Evolutionary conservation across 2,888 invertebrate genomes (phyloP).

Genomic region (Chesias legatella): DNA sequence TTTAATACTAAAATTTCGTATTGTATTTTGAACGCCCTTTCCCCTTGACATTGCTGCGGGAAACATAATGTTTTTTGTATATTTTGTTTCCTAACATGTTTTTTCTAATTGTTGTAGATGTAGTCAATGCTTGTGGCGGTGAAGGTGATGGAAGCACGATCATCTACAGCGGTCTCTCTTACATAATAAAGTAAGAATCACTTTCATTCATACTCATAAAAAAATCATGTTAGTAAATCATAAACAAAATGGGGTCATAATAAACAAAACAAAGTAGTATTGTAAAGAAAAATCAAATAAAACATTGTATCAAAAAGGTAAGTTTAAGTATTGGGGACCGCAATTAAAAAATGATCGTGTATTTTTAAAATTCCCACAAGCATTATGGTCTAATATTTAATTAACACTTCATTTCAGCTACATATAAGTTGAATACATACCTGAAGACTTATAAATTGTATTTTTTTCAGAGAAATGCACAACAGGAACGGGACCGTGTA

Average conservation of each 20-base stretch:
- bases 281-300: neutral
- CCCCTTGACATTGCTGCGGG: too few species aligned
- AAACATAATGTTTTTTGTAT: conserved; percentile 17
- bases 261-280: too few species aligned
- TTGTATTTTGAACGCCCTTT: too few species aligned
- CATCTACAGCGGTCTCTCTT: conserved; percentile 80
- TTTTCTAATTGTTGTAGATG: conserved; percentile 87
- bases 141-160: conserved; percentile 86
- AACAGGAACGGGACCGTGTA: conserved; percentile 68
- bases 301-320: neutral
- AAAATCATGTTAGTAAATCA: conserved; percentile 14
- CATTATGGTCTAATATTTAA: conserved; percentile 38
- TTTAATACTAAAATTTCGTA: too few species aligned
- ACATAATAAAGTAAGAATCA: conserved; percentile 75
- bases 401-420: conserved; percentile 17
- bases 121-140: conserved; percentile 94
- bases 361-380: conserved; percentile 49
- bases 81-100: conserved; percentile 30
- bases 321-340: conserved; percentile 42
- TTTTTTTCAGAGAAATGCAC: conserved; percentile 75
- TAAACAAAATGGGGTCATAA: conserved; percentile 2
- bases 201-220: conserved; percentile 30
- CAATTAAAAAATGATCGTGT: conserved; percentile 52
- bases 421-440: too few species aligned
- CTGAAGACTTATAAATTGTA: conserved; percentile 7